A percentile compares a stretch with the other conserved stretches of the same genome.
These are phyloP conservation scores for Alcedo quadribrachys DNA, from an alignment of 2,797 vertebrate genomes.

Conservation along the genomic window DNA sequence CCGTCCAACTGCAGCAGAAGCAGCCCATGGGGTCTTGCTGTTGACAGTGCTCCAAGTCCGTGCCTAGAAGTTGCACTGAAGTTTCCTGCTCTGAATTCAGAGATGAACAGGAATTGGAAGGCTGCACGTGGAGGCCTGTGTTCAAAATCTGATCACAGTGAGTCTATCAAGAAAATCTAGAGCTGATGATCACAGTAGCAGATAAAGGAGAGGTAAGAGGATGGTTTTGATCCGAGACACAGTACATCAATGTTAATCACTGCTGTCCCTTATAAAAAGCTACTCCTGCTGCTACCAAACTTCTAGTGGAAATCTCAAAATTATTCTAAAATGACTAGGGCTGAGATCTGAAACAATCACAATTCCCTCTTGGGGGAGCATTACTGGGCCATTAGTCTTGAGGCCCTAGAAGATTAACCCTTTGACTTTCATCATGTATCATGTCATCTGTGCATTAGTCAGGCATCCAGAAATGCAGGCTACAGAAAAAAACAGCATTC, in stretches of 20 bases:
- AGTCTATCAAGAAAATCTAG: background rate
- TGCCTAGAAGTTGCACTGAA: background rate
- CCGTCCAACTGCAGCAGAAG: background rate
- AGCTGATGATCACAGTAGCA: background rate
- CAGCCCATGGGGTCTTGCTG: background rate
- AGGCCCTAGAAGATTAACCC: background rate
- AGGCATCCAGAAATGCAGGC: background rate
- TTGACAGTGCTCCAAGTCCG: background rate
- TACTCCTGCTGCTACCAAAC: background rate
- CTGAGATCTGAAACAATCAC: background rate
- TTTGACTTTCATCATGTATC: background rate
- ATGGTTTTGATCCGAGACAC: background rate
- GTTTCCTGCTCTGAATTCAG: background rate
- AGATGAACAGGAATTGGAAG: background rate
- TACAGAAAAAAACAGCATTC: background rate
- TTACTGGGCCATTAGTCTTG: slow-evolving; percentile 19
- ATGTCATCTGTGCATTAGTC: background rate
- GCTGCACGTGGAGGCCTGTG: background rate
- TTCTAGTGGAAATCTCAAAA: background rate
- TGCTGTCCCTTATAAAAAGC: background rate
- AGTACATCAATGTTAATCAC: background rate
- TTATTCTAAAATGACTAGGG: slow-evolving; percentile 3
- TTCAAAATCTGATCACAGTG: background rate
- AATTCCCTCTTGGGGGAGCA: background rate
- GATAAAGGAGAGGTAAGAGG: background rate